A percentile compares a stretch with the other conserved stretches of the same genome.
These are phyloP conservation scores for Blastobasis lacticolella DNA, from an alignment of 2,888 invertebrate species.

Conservation along the genomic window DNA sequence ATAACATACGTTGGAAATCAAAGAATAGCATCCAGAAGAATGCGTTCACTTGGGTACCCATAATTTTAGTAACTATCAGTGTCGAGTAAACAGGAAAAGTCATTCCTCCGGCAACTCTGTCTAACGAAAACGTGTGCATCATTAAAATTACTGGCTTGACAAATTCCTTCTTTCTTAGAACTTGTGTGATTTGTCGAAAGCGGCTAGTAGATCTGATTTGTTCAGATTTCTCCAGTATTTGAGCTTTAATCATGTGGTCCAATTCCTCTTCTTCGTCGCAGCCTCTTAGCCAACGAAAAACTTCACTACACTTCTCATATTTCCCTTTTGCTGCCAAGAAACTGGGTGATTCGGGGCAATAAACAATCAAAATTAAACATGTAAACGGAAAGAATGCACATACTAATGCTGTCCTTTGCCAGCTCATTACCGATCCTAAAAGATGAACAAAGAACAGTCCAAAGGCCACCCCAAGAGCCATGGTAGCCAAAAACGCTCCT, in stretches of 20 bases:
- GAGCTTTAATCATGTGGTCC: conserved; percentile 41
- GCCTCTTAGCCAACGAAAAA: conserved; percentile 75
- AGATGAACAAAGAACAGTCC: conserved; percentile 77
- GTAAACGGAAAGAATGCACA: conserved; percentile 53
- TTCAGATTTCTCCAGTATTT: conserved; percentile 18
- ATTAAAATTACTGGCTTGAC: conserved; percentile 73
- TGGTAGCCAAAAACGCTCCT: conserved; percentile 73
- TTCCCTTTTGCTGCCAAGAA: conserved; percentile 75
- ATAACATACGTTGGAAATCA: conserved; percentile 74
- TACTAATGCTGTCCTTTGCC: conserved; percentile 69
- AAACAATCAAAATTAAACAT: conserved; percentile 49
- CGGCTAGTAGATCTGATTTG: conserved; percentile 12
- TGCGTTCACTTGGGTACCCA: conserved; percentile 73
- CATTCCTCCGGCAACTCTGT: conserved; percentile 78
- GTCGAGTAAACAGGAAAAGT: conserved; percentile 79
- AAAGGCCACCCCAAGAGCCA: conserved; percentile 71
- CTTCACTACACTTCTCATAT: conserved; percentile 65
- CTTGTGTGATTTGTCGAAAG: conserved; percentile 12
- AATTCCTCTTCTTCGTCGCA: conserved; percentile 51
- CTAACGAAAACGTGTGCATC: conserved; percentile 74
- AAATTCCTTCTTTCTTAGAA: conserved; percentile 59
- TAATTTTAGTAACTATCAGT: conserved; percentile 67
- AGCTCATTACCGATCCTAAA: conserved; percentile 72
- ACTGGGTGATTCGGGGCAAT: conserved; percentile 76
- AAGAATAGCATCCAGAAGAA: conserved; percentile 77